These are phyloP conservation scores for Ditylenchus dipsaci DNA, from an alignment of 1,140 invertebrate genomes.

Conservation along the genomic window DNA sequence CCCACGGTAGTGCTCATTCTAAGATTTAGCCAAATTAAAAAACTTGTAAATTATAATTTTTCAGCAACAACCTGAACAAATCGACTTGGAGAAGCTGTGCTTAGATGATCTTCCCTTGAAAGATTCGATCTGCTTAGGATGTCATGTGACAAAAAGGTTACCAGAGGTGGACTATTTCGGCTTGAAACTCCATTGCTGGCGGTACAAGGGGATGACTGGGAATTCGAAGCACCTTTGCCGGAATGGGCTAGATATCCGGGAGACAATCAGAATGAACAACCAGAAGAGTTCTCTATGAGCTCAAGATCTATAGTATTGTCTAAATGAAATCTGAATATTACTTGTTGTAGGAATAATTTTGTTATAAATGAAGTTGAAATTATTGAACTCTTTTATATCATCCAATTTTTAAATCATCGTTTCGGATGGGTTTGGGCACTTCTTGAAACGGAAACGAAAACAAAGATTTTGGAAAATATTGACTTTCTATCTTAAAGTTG, in stretches of 20 bases:
- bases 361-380: too few species aligned
- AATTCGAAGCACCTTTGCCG: slow-evolving; percentile 44
- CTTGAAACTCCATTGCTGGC: slow-evolving; percentile 48
- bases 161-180: slow-evolving; percentile 37
- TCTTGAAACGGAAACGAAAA: too few species aligned
- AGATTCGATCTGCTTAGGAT: slow-evolving; percentile 44
- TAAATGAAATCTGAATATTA: too few species aligned
- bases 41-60: slow-evolving; percentile 5
- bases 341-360: too few species aligned
- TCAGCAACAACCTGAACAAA: slow-evolving; percentile 21
- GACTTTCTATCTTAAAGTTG: too few species aligned
- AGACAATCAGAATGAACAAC: not conserved
- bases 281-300: too few species aligned
- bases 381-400: too few species aligned
- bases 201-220: slow-evolving; percentile 49
- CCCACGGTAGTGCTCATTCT: not conserved
- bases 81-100: not conserved
- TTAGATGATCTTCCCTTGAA: slow-evolving; percentile 30
- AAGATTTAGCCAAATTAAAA: not conserved
- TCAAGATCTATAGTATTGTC: too few species aligned
- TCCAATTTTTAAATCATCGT: too few species aligned
- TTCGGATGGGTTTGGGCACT: too few species aligned
- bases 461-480: too few species aligned
- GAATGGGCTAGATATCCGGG: slow-evolving; percentile 40
- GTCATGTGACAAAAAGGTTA: slow-evolving; percentile 39